These are phyloP conservation scores for Centruroides sculpturatus DNA, from an alignment of 1,140 invertebrate species.

Conservation along the genomic window DNA sequence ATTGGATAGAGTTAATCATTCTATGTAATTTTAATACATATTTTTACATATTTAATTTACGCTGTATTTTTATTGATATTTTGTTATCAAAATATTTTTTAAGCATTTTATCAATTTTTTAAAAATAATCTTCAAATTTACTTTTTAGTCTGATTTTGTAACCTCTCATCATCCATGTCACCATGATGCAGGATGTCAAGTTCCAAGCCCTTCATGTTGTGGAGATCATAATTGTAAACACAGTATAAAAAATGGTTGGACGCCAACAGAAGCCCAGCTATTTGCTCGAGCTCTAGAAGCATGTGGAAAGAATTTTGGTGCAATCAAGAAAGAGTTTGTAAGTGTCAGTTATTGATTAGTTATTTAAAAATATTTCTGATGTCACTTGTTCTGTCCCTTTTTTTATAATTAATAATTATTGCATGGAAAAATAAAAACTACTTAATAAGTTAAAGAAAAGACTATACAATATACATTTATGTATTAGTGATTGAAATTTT, in stretches of 20 bases:
- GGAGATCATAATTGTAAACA: constrained; percentile 1
- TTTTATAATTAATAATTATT: background rate
- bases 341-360: background rate
- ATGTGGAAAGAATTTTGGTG: constrained; percentile 22
- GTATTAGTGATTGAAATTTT: too few species aligned
- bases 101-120: too few species aligned
- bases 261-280: constrained; percentile 16
- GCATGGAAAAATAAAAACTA: background rate
- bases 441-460: background rate
- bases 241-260: constrained; percentile 13
- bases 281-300: constrained; percentile 20
- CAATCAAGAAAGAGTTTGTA: constrained; percentile 22
- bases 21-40: too few species aligned
- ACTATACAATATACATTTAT: too few species aligned
- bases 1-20: too few species aligned
- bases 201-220: background rate
- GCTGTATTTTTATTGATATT: too few species aligned
- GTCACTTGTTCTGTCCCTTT: background rate
- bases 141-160: constrained; percentile 16
- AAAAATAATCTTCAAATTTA: background rate
- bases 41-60: too few species aligned
- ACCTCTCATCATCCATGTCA: constrained; percentile 18
- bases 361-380: too few species aligned
- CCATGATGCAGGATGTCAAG: constrained; percentile 16
- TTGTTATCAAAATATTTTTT: too few species aligned